Evolutionary conservation across 2,888 invertebrate species (phyloP).

Genomic region (Acanthosepion lycidas): DNA sequence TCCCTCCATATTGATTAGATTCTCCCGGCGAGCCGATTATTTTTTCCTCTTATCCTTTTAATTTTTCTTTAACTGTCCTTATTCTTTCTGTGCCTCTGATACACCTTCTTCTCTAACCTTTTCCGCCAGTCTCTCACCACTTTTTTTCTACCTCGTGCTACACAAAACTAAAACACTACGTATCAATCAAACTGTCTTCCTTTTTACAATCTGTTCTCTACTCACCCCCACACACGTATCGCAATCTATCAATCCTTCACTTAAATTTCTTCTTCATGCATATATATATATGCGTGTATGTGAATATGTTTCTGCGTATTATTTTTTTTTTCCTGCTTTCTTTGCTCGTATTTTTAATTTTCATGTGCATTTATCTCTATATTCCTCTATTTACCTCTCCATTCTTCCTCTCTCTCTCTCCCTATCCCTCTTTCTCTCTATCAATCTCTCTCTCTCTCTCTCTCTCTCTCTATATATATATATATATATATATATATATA

Average conservation of each 20-base stretch:
- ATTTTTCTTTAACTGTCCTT: constrained; percentile 13
- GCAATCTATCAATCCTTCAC: neutral
- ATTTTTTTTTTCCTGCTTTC: neutral
- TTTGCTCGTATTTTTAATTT: neutral
- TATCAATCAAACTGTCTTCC: neutral
- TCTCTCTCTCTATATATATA: neutral
- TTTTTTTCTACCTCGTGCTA: constrained; percentile 33
- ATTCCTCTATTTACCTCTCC: neutral
- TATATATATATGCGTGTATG: no score
- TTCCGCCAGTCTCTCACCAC: neutral
- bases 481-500: neutral
- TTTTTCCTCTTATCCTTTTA: neutral
- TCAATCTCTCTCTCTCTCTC: neutral
- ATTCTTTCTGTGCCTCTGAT: neutral
- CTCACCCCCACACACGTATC: neutral
- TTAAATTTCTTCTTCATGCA: neutral
- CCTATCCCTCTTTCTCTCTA: neutral
- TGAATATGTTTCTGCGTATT: neutral
- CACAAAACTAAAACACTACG: neutral
- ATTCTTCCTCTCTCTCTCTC: no score
- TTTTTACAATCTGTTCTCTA: neutral
- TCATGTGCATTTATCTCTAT: neutral
- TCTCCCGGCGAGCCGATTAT: neutral
- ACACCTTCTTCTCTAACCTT: neutral
- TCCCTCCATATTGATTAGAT: constrained; percentile 33